Percentiles rank a stretch among this genome's conserved stretches.
Conservation (phyloP, 2,888 invertebrate species). For the Osmoderma eremita region DNA sequence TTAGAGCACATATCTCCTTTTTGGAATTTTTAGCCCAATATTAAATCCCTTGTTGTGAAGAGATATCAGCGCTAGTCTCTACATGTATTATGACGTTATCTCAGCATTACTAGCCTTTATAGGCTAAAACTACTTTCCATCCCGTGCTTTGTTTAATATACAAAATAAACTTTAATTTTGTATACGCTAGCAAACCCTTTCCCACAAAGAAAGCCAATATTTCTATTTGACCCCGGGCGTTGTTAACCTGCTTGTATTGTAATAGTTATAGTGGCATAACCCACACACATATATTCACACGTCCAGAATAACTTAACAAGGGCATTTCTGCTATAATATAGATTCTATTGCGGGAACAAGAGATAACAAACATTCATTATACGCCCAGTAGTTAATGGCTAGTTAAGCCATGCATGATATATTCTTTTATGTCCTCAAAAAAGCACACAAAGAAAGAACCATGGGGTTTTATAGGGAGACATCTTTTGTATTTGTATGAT, state of each 20-base stretch:
- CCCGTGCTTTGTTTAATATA: too few species aligned
- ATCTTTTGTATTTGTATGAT: not conserved
- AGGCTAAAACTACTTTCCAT: too few species aligned
- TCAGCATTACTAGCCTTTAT: too few species aligned
- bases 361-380: constrained; percentile 21
- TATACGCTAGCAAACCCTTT: too few species aligned
- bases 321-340: not conserved
- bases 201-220: too few species aligned
- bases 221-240: not conserved
- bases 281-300: not conserved
- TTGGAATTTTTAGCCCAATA: too few species aligned
- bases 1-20: too few species aligned
- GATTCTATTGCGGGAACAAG: not conserved
- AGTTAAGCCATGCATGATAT: constrained; percentile 13
- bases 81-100: too few species aligned
- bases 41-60: too few species aligned
- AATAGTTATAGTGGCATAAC: not conserved
- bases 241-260: not conserved
- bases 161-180: too few species aligned
- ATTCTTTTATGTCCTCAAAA: constrained; percentile 20
- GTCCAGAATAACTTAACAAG: not conserved
- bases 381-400: constrained; percentile 4
- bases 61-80: too few species aligned
- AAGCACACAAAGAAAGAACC: constrained; percentile 9
- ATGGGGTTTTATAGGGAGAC: not conserved